phyloP scores from a whole-genome alignment of 2,113 vertebrate genomes.

The Protobothrops mucrosquamatus region DNA sequence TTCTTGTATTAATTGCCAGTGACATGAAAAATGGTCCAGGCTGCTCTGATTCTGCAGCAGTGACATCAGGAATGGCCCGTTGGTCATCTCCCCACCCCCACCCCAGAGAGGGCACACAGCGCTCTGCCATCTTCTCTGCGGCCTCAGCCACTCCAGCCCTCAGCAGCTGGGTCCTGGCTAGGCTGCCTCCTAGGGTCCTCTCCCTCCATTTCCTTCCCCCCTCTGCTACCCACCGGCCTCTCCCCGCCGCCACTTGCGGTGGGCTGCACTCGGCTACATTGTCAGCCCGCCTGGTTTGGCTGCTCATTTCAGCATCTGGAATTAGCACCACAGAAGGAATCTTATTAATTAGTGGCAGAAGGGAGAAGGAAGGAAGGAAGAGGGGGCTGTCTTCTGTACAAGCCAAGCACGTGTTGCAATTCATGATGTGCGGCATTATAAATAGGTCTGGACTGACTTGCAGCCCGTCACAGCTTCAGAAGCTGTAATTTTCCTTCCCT shows the following conservation, averaged over 20 bases:
- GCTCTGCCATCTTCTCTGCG: neutral
- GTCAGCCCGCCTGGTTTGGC: neutral
- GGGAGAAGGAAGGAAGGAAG: neutral
- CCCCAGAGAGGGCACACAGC: neutral
- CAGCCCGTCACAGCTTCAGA: conserved; percentile 47
- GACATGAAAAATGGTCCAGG: neutral
- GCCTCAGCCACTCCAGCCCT: neutral
- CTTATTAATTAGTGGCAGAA: conserved; percentile 60
- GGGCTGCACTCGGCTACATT: neutral
- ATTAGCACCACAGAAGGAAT: conserved; percentile 48
- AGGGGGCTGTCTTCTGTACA: conserved; percentile 32
- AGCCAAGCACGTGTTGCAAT: conserved; percentile 36
- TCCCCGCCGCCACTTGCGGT: no score
- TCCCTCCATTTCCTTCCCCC: neutral
- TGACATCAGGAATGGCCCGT: neutral
- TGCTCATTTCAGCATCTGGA: neutral
- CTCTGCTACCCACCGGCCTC: neutral
- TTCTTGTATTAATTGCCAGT: neutral
- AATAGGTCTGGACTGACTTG: conserved; percentile 59
- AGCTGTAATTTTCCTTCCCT: conserved; percentile 50
- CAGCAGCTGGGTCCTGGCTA: neutral
- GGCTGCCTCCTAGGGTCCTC: neutral
- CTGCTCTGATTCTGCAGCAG: neutral
- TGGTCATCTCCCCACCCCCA: neutral
- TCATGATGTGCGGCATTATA: conserved; percentile 52